Evolutionary conservation across 2,797 vertebrate species (phyloP).

Genomic region (Notoglanidium macrostoma): DNA sequence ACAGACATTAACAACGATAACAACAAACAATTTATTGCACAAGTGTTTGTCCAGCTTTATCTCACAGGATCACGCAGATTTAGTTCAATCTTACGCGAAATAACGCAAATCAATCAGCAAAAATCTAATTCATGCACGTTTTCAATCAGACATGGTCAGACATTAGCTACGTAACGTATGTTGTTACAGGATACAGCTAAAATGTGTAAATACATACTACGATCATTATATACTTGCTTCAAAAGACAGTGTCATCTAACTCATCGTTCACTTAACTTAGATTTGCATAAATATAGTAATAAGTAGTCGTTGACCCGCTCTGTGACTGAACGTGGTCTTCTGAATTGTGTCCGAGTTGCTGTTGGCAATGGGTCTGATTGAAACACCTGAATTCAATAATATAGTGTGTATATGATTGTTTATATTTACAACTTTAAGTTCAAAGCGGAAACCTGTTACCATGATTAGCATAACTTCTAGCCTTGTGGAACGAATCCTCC

Average conservation of each 20-base stretch:
- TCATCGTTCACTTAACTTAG: not conserved
- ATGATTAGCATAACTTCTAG: not conserved
- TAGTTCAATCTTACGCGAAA: not conserved
- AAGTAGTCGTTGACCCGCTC: too few species aligned
- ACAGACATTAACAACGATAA: too few species aligned
- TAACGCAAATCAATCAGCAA: not conserved
- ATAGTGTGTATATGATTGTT: too few species aligned
- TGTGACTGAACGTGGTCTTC: too few species aligned
- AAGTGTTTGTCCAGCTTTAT: not conserved
- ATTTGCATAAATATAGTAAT: too few species aligned
- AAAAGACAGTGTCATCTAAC: not conserved
- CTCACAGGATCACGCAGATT: not conserved
- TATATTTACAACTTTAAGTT: not conserved
- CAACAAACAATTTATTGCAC: too few species aligned
- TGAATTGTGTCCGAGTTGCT: too few species aligned
- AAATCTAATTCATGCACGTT: not conserved
- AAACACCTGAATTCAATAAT: too few species aligned
- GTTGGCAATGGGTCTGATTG: too few species aligned
- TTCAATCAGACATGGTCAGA: too few species aligned
- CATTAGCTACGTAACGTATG: too few species aligned
- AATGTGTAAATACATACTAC: not conserved
- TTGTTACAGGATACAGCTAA: not conserved
- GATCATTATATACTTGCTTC: not conserved
- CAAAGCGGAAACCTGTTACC: not conserved
- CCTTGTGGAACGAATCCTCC: not conserved